Percentiles rank a stretch among this genome's conserved stretches.
phyloP scores from a whole-genome alignment of 2,113 vertebrate genomes.

The zebrafish (Danio rerio) region GRCz12tu NC_133178.1:28058001-28058500 shows the following conservation, averaged over 20 bases:
- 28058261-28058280: background rate
- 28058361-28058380: no score
- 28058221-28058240: background rate
- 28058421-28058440: no score
- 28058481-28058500: no score
- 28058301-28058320: no score
- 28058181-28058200: background rate
- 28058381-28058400: no score
- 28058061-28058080: slow-evolving; percentile 33
- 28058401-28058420: no score
- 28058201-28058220: background rate
- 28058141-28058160: slow-evolving; percentile 2
- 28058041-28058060: slow-evolving; percentile 22
- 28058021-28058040: slow-evolving; percentile 19
- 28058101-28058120: slow-evolving; percentile 8
- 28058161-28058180: background rate
- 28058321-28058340: no score
- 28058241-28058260: background rate
- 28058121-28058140: slow-evolving; percentile 2
- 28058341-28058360: no score
- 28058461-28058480: no score
- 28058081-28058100: slow-evolving; percentile 11
- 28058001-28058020: background rate
- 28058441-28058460: no score
- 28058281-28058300: no score